Conservation (phyloP, 2,113 vertebrate genomes). For the Crotalus horridus region DNA sequence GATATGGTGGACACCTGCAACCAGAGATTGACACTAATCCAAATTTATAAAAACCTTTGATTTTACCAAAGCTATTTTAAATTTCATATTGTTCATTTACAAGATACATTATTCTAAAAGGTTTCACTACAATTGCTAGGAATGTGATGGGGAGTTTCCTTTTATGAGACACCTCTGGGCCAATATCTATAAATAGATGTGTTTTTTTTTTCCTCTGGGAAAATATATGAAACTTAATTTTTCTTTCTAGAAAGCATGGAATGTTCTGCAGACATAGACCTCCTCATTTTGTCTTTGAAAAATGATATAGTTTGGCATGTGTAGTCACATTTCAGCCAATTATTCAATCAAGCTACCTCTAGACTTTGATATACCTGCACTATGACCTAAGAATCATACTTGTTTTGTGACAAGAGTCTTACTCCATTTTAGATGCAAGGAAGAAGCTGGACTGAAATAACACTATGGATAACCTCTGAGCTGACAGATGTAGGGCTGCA, state of each 20-base stretch:
- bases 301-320: neutral
- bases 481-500: neutral
- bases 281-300: neutral
- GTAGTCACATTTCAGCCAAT: neutral
- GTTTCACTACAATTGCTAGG: neutral
- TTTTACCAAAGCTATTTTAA: neutral
- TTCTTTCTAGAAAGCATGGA: neutral
- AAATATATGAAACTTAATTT: neutral
- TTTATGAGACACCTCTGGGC: neutral
- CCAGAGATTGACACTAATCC: neutral
- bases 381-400: neutral
- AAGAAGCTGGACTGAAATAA: neutral
- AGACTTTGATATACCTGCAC: neutral
- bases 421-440: neutral
- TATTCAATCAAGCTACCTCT: neutral
- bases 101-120: neutral
- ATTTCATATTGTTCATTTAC: neutral
- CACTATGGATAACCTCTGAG: neutral
- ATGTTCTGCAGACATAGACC: neutral
- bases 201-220: neutral
- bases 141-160: neutral
- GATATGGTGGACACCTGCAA: neutral
- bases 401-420: neutral
- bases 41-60: neutral
- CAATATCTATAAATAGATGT: neutral